Evolutionary conservation across 2,113 vertebrate genomes (phyloP).

Genomic region (Python bivittatus): DNA sequence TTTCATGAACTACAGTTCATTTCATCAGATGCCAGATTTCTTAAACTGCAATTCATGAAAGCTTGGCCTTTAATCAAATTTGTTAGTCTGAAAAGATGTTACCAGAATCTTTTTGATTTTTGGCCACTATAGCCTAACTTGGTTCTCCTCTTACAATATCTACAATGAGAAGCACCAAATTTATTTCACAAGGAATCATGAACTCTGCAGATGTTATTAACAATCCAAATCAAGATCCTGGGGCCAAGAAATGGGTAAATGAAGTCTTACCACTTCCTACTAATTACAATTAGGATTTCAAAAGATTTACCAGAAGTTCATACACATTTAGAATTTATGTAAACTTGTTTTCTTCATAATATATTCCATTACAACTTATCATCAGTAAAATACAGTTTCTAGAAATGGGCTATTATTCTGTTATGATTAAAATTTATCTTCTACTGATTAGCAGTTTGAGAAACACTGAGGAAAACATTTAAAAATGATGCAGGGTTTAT

Average conservation of each 20-base stretch:
- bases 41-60: not conserved
- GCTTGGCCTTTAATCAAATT: not conserved
- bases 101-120: not conserved
- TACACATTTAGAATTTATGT: not conserved
- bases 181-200: not conserved
- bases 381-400: not conserved
- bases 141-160: not conserved
- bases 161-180: not conserved
- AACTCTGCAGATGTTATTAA: not conserved
- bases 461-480: not conserved
- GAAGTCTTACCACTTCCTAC: not conserved
- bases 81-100: not conserved
- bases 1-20: not conserved
- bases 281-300: not conserved
- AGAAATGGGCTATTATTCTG: not conserved
- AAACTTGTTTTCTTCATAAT: not conserved
- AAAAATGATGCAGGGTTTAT: not conserved
- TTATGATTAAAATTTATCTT: not conserved
- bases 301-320: constrained; percentile 7
- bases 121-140: not conserved
- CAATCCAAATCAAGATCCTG: not conserved
- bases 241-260: not conserved
- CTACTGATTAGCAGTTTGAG: not conserved
- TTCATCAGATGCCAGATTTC: not conserved
- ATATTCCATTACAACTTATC: not conserved